These are phyloP conservation scores for Dinoponera quadriceps DNA, from an alignment of 1,140 invertebrate species.

Conservation along the genomic window DNA sequence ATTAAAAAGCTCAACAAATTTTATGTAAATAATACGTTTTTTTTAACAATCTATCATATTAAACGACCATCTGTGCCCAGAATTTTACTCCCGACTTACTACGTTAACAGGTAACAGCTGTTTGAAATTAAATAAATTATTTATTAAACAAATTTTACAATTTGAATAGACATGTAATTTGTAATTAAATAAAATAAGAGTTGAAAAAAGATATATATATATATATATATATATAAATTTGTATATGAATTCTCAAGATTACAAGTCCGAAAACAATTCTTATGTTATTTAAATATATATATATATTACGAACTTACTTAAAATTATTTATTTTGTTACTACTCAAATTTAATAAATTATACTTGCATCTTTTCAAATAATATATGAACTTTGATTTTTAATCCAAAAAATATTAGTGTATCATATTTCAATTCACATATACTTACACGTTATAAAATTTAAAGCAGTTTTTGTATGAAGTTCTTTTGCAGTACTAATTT, in stretches of 20 bases:
- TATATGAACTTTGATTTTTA: slow-evolving; percentile 17
- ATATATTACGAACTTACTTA: slow-evolving; percentile 19
- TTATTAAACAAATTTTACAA: too few relatives aligned
- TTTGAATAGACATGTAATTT: slow-evolving; percentile 27
- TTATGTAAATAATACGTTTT: slow-evolving; percentile 41
- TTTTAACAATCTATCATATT: background rate
- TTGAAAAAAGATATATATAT: slow-evolving; percentile 39
- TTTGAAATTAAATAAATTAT: slow-evolving; percentile 37
- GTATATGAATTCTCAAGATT: slow-evolving; percentile 45
- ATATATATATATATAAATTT: slow-evolving; percentile 48
- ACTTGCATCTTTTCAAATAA: background rate
- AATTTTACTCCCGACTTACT: background rate
- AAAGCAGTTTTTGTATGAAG: background rate
- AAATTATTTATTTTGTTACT: slow-evolving; percentile 16
- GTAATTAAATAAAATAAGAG: slow-evolving; percentile 23
- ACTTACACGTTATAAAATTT: slow-evolving; percentile 1
- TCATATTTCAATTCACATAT: slow-evolving; percentile 3
- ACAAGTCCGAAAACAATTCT: slow-evolving; percentile 47
- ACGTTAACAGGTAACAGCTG: slow-evolving; percentile 7
- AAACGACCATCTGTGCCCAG: slow-evolving; percentile 10
- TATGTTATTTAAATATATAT: slow-evolving; percentile 18
- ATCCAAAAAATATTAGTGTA: background rate
- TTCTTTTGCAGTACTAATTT: background rate
- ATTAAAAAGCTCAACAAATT: slow-evolving; percentile 50
- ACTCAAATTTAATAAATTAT: slow-evolving; percentile 11